Evolutionary conservation across 2,113 vertebrate genomes (phyloP).

Genomic region (Aramus guarauna): DNA sequence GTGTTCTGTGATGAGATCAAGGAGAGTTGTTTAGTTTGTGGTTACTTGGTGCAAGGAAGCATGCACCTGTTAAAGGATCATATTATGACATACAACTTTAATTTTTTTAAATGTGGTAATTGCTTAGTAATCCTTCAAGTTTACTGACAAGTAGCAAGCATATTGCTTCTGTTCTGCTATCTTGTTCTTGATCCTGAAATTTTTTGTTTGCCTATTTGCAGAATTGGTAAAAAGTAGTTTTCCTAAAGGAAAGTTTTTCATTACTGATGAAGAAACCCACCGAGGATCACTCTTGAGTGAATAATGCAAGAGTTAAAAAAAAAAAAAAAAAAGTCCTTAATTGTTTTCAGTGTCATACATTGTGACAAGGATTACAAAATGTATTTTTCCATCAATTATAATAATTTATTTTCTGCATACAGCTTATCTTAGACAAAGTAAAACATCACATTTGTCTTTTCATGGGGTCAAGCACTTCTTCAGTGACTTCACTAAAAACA

Average conservation of each 20-base stretch:
- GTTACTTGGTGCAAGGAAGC: not conserved
- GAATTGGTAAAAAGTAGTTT: not conserved
- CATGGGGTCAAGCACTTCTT: not conserved
- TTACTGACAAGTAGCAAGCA: not conserved
- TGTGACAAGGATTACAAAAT: not conserved
- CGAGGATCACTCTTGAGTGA: not conserved
- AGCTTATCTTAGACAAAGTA: not conserved
- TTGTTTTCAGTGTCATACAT: not conserved
- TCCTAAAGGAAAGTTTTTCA: not conserved
- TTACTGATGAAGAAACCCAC: not conserved
- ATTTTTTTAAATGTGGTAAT: not conserved
- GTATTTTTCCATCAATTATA: rapidly evolving
- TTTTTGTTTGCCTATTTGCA: not conserved
- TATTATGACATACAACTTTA: not conserved
- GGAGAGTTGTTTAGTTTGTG: not conserved
- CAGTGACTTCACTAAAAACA: not conserved
- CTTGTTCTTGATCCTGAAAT: not conserved
- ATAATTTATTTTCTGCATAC: not conserved
- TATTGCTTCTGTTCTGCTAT: not conserved
- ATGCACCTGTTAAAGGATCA: not conserved
- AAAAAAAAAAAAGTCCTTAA: not conserved
- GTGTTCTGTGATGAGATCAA: not conserved
- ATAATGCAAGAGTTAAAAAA: not conserved
- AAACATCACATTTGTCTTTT: not conserved
- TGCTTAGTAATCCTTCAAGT: not conserved